A percentile compares a stretch with the other conserved stretches of the same genome.
phyloP scores from a whole-genome alignment of 2,113 vertebrate genomes.

The Cercocebus atys region DNA sequence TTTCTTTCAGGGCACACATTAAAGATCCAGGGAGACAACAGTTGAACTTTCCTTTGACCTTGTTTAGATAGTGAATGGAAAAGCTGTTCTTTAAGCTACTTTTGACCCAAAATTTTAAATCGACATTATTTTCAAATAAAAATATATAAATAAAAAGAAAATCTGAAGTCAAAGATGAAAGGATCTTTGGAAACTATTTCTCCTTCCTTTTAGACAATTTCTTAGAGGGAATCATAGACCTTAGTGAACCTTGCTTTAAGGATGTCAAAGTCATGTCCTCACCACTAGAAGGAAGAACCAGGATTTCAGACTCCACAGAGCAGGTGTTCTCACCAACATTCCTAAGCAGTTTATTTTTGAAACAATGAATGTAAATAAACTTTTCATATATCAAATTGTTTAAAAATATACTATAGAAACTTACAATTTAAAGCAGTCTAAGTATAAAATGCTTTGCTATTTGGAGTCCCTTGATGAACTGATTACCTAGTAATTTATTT shows the following conservation, averaged over 20 bases:
- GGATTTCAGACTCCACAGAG: not conserved
- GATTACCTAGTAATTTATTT: not conserved
- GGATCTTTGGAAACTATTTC: not conserved
- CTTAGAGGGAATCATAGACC: not conserved
- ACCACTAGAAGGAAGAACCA: not conserved
- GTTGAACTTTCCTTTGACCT: not conserved
- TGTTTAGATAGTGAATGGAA: not conserved
- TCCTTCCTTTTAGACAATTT: not conserved
- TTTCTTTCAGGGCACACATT: not conserved
- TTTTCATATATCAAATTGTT: not conserved
- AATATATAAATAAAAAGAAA: slow-evolving; percentile 2
- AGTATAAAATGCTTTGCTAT: not conserved
- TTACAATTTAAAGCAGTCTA: not conserved
- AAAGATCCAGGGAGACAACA: not conserved
- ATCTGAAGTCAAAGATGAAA: slow-evolving; percentile 1
- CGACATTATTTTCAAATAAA: not conserved
- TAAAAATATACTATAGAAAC: not conserved
- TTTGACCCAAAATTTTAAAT: not conserved
- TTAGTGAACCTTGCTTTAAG: not conserved
- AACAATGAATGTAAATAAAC: not conserved
- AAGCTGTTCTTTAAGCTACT: not conserved
- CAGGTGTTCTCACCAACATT: not conserved
- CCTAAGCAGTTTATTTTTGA: not conserved
- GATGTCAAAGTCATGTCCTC: not conserved
- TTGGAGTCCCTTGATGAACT: not conserved